Evolutionary conservation across 2,113 vertebrate genomes (phyloP), one percentile per base, ranked within the genome.

Genomic region (Thamnaconus septentrionalis): DNA sequence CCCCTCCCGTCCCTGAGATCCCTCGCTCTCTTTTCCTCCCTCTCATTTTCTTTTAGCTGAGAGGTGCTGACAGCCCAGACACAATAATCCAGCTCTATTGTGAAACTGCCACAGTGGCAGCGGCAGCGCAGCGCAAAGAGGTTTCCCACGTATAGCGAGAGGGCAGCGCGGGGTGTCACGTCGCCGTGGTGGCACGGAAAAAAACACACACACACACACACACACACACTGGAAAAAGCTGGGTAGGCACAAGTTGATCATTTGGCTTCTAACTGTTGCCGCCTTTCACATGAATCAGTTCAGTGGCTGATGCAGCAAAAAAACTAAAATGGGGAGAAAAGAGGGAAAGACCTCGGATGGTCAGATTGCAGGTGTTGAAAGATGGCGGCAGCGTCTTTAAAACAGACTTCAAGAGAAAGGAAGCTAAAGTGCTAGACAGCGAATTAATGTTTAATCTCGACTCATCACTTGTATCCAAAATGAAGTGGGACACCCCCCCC

Each of bases 31-130:
- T 42, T 71, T 64, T 65, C 61, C 54, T 70, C 73, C 39, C 71
- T 80, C 65, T 67, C 69, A 9, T 72, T 83, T 84, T 90, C 76
- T 82, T 80, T 79, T 73, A 74, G 75, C 80, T 76, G 78, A 86
- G 76, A 85, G 81, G 81, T 86, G 85, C 78, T 78, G 88, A 90
- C 85, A 87, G 84, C 76, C 73, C 81, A 81, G 82, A 86, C 80
- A 85, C 79, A 83, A 83, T 86, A 85, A 87, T 87, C 82, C 84
- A 76, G 76, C 72, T 73, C 70, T 53, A 74, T 81, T 75, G 83
- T 85, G 64, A 73, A 79, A 66, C 45, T 40, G 57, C 75, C 57
- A 67, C 75, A 59, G 79, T 53, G 64, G 69, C 78, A 78, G 76
- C 65, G 40, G 51, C 18, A 31, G 18, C 3, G 8, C 79, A 47